Conservation (phyloP, 1,140 invertebrate species). For the Daktulosphaira vitifoliae region DNA sequence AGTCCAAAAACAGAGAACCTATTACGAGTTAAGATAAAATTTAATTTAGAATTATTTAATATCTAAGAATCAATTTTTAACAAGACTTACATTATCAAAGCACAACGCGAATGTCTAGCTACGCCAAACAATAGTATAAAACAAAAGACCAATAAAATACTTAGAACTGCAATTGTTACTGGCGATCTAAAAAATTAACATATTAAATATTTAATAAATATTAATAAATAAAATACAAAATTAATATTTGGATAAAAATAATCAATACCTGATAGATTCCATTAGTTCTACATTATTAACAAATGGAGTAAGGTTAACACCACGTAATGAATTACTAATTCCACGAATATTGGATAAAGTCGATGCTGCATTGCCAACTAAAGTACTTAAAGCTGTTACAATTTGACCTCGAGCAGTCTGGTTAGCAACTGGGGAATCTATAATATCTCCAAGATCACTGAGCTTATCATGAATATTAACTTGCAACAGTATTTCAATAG, state of each 20-base stretch:
- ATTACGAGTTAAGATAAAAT: constrained; percentile 43
- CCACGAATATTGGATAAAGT: constrained; percentile 62
- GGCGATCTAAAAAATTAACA: constrained; percentile 55
- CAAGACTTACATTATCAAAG: constrained; percentile 62
- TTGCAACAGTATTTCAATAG: constrained; percentile 52
- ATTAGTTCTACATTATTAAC: constrained; percentile 43
- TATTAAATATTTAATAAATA: background rate
- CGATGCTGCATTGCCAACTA: constrained; percentile 59
- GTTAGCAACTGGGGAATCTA: constrained; percentile 65
- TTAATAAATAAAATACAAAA: background rate
- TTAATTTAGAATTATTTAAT: background rate
- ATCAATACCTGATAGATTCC: constrained; percentile 36
- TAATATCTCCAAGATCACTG: constrained; percentile 58
- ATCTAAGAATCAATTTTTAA: background rate
- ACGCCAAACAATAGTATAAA: constrained; percentile 73
- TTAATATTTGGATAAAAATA: constrained; percentile 9
- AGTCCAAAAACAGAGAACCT: constrained; percentile 76
- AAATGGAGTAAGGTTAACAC: constrained; percentile 55
- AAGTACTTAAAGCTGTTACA: constrained; percentile 54
- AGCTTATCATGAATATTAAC: constrained; percentile 58
- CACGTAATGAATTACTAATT: constrained; percentile 59
- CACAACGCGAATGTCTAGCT: constrained; percentile 69
- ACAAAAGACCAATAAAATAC: constrained; percentile 66
- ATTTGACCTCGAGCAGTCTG: constrained; percentile 59
- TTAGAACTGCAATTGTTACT: constrained; percentile 65